A percentile compares a stretch with the other conserved stretches of the same genome.
These are phyloP conservation scores for Anneissia japonica DNA, from an alignment of 35 echinoderm and acorn worm species.

Conservation along the genomic window DNA sequence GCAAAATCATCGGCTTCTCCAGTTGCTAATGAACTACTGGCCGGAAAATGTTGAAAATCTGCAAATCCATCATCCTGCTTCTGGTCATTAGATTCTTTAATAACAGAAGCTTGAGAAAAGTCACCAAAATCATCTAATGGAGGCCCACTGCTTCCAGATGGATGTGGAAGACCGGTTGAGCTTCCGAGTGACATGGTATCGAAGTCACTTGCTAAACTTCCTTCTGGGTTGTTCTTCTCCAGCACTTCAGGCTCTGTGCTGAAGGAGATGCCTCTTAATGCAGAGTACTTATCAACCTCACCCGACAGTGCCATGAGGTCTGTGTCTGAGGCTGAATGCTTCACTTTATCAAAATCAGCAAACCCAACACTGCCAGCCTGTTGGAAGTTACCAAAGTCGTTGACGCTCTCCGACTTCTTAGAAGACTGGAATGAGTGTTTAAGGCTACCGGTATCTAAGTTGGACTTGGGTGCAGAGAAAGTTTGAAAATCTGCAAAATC, in stretches of 20 bases:
- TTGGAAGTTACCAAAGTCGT: conserved; percentile 21
- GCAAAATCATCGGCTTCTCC: background rate
- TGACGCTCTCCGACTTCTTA: background rate
- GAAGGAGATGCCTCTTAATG: conserved; percentile 3
- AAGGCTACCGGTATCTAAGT: background rate
- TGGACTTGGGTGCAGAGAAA: background rate
- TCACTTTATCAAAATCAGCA: conserved; percentile 9
- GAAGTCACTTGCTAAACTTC: background rate
- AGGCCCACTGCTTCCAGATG: background rate
- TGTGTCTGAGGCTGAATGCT: conserved; percentile 36
- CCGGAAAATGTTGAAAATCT: conserved; percentile 32
- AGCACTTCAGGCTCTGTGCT: background rate
- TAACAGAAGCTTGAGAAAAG: background rate
- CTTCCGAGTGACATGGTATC: background rate
- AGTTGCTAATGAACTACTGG: background rate
- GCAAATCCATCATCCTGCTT: conserved; percentile 33
- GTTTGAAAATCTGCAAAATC: conserved; percentile 28
- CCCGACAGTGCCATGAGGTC: conserved; percentile 5
- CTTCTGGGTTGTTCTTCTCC: conserved; percentile 30
- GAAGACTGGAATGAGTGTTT: background rate
- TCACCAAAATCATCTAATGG: background rate
- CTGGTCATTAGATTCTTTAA: background rate
- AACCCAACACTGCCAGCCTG: conserved; percentile 24
- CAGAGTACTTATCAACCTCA: conserved; percentile 41
- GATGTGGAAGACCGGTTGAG: background rate